Conservation (phyloP, 1,140 invertebrate species). For the Atopsyche davidsoni region DNA sequence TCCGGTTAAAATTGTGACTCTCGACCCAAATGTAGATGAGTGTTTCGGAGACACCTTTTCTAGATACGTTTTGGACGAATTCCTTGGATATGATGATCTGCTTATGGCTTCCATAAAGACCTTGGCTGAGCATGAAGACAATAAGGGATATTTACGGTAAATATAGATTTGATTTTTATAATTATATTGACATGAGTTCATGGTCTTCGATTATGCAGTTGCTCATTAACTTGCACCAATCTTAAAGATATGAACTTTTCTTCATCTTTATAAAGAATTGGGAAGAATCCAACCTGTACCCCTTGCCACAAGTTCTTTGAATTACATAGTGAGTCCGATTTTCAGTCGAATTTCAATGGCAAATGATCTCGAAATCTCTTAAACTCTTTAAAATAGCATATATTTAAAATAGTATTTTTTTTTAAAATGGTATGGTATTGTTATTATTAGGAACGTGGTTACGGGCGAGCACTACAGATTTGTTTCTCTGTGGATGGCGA, state of each 20-base stretch:
- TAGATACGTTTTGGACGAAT: slow-evolving; percentile 83
- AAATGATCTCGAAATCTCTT: neutral
- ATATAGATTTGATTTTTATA: slow-evolving; percentile 5
- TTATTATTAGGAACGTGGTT: slow-evolving; percentile 79
- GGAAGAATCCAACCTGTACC: too few relatives aligned
- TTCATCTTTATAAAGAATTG: too few relatives aligned
- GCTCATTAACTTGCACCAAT: too few relatives aligned
- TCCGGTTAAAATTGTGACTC: slow-evolving; percentile 84
- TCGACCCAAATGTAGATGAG: slow-evolving; percentile 80
- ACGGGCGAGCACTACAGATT: slow-evolving; percentile 99
- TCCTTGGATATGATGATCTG: slow-evolving; percentile 94
- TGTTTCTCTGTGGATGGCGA: slow-evolving; percentile 93
- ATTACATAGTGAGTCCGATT: neutral
- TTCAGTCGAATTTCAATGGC: slow-evolving; percentile 9
- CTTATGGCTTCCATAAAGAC: slow-evolving; percentile 94
- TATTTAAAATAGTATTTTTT: slow-evolving; percentile 5
- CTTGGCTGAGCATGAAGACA: slow-evolving; percentile 91
- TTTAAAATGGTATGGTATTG: neutral
- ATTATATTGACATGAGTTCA: neutral
- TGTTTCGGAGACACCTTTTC: slow-evolving; percentile 94
- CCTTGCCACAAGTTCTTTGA: neutral
- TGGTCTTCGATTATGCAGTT: too few relatives aligned
- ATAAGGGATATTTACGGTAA: slow-evolving; percentile 87
- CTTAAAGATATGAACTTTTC: too few relatives aligned
- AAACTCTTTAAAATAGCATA: too few relatives aligned